Conservation (phyloP, 1,140 invertebrate genomes). For the Ridgeia piscesae region DNA sequence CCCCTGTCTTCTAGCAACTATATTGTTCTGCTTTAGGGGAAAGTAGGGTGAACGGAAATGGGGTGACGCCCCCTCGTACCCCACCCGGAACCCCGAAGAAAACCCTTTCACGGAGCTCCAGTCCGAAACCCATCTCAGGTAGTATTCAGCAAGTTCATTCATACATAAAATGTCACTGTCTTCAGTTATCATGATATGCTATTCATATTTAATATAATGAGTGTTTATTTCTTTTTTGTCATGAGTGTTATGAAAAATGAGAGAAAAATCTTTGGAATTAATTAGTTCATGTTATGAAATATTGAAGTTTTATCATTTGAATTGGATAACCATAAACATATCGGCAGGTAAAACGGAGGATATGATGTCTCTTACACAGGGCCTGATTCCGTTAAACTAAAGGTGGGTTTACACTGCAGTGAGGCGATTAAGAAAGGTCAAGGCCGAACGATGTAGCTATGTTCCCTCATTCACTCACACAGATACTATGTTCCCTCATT, state of each 20-base stretch:
- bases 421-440: too few species aligned
- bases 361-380: too few species aligned
- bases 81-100: conserved; percentile 64
- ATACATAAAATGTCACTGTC: background rate
- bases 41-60: conserved; percentile 76
- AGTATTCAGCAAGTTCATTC: background rate
- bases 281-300: background rate
- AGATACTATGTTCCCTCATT: too few species aligned
- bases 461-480: too few species aligned
- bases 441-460: too few species aligned
- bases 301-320: background rate
- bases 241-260: too few species aligned
- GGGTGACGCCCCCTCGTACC: conserved; percentile 70
- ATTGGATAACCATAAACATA: background rate
- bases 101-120: conserved; percentile 65
- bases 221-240: too few species aligned
- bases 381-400: too few species aligned
- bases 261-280: too few species aligned
- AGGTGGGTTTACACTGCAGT: too few species aligned
- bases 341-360: too few species aligned
- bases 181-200: background rate
- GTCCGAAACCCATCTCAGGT: conserved; percentile 59
- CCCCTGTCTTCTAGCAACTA: background rate
- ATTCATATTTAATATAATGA: background rate
- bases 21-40: conserved; percentile 55